A percentile compares a stretch with the other conserved stretches of the same genome.
Conservation (phyloP, 1,140 invertebrate genomes). For the Dryas iulia region DNA sequence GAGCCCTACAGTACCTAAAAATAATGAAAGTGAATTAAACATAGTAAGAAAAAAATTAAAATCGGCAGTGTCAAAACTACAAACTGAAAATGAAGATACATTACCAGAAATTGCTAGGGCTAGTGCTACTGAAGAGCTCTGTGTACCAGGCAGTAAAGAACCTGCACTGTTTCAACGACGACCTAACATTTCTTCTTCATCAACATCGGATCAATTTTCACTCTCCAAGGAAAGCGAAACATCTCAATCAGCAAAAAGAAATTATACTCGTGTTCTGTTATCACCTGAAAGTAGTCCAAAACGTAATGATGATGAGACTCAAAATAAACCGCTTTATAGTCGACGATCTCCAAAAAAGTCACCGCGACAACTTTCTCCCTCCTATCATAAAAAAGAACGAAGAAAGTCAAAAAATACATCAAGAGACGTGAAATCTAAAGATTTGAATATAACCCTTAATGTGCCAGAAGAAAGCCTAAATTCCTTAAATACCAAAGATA, state of each 20-base stretch:
- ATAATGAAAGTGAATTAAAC: slow-evolving; percentile 47
- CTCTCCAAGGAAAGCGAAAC: slow-evolving; percentile 23
- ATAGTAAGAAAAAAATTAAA: slow-evolving; percentile 58
- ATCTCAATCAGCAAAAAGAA: slow-evolving; percentile 38
- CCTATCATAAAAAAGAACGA: slow-evolving; percentile 52
- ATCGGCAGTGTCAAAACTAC: slow-evolving; percentile 41
- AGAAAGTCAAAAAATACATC: slow-evolving; percentile 50
- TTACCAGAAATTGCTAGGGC: slow-evolving; percentile 62
- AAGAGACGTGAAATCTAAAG: slow-evolving; percentile 40
- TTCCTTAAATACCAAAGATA: slow-evolving; percentile 69
- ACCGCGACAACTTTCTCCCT: slow-evolving; percentile 40
- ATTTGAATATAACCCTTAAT: slow-evolving; percentile 69
- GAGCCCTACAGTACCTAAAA: slow-evolving; percentile 15
- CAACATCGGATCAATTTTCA: slow-evolving; percentile 21
- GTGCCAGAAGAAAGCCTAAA: slow-evolving; percentile 66
- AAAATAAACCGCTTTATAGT: slow-evolving; percentile 50
- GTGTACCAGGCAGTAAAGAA: slow-evolving; percentile 60
- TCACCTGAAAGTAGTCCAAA: slow-evolving; percentile 52
- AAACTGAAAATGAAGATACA: slow-evolving; percentile 43
- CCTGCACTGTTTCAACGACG: slow-evolving; percentile 68
- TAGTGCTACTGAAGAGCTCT: slow-evolving; percentile 50
- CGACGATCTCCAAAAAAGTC: slow-evolving; percentile 54
- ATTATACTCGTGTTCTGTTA: slow-evolving; percentile 63
- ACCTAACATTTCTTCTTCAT: slow-evolving; percentile 46
- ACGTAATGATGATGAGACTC: slow-evolving; percentile 12